Base-by-base conservation (phyloP, 1,140 invertebrate species). In the Paracyclopina nana region DNA sequence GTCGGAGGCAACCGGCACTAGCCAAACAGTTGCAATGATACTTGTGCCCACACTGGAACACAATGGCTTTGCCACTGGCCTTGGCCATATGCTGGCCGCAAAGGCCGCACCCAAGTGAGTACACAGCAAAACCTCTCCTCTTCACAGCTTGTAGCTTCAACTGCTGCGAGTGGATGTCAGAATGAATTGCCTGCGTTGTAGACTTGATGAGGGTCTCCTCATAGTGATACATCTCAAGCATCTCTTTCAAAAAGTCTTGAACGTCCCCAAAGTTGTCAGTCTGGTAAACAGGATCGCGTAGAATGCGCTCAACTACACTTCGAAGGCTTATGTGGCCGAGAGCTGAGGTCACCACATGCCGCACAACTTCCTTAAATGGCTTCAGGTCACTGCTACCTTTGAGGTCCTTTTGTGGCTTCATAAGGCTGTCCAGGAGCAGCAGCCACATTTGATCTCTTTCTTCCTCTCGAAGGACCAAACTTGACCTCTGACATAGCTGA, bases 141-240 rank as follows among this genome's bases (percentile, higher is more conserved):
- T 51, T 29, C 12, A 30, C 28, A 34, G 52, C 50, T 16, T 55
- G 16, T 44, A 56, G 55, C 2, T 29, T 38, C 11, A 49, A 30
- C 40, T 61, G 38, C 20, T 50, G 54, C 12, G 56, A 46, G 44
- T 62, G 60, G 6, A 62, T 54, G 51, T 62, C 60, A 6, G 53
- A 34, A 22, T 59, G 52, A 9, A 59, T 54, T 14, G 61, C 50
- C 28, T 55, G 40, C 25, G 57, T 58, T 1, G 60, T 60, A 16
- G 60, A 46, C 27, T 49, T 56, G 6, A 61, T 48, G 53, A 62
- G 58, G 26, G 59, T 61, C 50, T 64, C 60, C 60, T 73, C 72
- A 62, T 72, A 73, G 46, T 70, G 68, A 55, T 70, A 73, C 6
- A 68, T 71, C 46, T 71, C 70, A 29, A 73, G 55, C 70, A 73